Evolutionary conservation across 2,888 invertebrate genomes (phyloP).

Genomic region (Zhengitettix transpicula): DNA sequence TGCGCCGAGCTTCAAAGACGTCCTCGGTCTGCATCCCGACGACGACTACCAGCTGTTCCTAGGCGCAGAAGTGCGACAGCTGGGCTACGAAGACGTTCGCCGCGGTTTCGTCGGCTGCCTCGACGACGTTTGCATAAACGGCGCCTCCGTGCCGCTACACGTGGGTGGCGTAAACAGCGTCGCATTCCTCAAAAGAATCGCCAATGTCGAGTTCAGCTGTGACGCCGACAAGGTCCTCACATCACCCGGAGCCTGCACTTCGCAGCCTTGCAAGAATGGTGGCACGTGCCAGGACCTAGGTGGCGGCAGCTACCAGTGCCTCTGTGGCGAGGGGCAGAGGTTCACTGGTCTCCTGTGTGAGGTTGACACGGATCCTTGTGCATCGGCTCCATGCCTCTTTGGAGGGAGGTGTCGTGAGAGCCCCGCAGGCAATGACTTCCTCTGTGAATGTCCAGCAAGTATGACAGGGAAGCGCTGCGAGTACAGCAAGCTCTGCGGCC

Average conservation of each 20-base stretch:
- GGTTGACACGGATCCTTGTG: slow-evolving; percentile 73
- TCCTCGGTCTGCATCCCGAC: slow-evolving; percentile 69
- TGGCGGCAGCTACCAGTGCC: slow-evolving; percentile 47
- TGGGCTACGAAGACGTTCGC: slow-evolving; percentile 54
- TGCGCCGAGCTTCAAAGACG: slow-evolving; percentile 62
- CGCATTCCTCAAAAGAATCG: slow-evolving; percentile 45
- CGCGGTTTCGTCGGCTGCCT: slow-evolving; percentile 84
- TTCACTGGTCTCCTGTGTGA: slow-evolving; percentile 69
- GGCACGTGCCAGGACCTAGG: slow-evolving; percentile 40
- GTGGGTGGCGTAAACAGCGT: slow-evolving; percentile 46
- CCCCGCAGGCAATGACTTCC: slow-evolving; percentile 43
- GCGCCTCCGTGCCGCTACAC: slow-evolving; percentile 56
- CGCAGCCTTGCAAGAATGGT: slow-evolving; percentile 67
- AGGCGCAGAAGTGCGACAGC: slow-evolving; percentile 52
- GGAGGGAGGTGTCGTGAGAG: slow-evolving; percentile 54
- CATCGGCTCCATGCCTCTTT: slow-evolving; percentile 66
- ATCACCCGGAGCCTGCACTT: slow-evolving; percentile 51
- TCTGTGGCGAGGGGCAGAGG: slow-evolving; percentile 52
- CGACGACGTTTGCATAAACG: slow-evolving; percentile 66
- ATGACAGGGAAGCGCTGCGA: slow-evolving; percentile 65
- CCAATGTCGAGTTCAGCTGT: slow-evolving; percentile 54
- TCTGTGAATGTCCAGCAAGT: slow-evolving; percentile 57
- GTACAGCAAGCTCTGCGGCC: slow-evolving; percentile 57
- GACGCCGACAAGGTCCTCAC: slow-evolving; percentile 37
- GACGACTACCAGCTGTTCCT: slow-evolving; percentile 67